Evolutionary conservation across 2,888 invertebrate genomes (phyloP).

Genomic region (Meliscaeva auricollis): DNA sequence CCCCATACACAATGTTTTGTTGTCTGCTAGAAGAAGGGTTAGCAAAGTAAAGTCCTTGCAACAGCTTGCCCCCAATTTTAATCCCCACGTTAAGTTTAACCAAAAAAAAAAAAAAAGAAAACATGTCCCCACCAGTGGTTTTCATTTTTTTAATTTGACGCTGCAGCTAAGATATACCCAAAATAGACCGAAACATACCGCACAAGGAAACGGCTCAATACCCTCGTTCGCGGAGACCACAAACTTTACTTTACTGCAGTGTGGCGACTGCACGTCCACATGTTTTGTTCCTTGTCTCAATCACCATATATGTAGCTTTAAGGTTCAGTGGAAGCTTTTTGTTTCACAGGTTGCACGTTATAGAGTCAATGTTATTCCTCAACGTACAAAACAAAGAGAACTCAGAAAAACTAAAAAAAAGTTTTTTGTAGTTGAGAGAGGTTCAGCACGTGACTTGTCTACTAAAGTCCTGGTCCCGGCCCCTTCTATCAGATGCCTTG

Average conservation of each 20-base stretch:
- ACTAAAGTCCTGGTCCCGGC: no score
- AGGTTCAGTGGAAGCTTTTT: conserved; percentile 39
- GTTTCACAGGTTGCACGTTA: conserved; percentile 24
- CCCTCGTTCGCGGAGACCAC: not conserved
- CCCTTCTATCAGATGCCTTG: not conserved
- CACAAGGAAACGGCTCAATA: conserved; percentile 9
- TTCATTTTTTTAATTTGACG: conserved; percentile 68
- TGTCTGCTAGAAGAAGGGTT: conserved; percentile 37
- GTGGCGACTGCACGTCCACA: conserved; percentile 49
- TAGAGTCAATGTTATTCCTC: not conserved
- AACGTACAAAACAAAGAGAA: not conserved
- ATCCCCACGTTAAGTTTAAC: not conserved
- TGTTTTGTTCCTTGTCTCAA: conserved; percentile 33
- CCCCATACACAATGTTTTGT: conserved; percentile 28
- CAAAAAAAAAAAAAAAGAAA: conserved; percentile 14
- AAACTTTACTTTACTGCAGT: conserved; percentile 2
- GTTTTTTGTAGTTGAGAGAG: not conserved
- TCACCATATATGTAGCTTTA: conserved; percentile 28
- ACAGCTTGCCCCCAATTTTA: not conserved
- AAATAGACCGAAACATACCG: conserved; percentile 51
- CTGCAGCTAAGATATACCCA: conserved; percentile 45
- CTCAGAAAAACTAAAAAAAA: no score
- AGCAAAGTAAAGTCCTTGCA: conserved; percentile 1
- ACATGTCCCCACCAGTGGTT: conserved; percentile 54
- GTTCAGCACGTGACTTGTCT: not conserved